These are phyloP conservation scores for Herpailurus yagouaroundi DNA, from an alignment of 2,113 vertebrate genomes.

Conservation along the genomic window DNA sequence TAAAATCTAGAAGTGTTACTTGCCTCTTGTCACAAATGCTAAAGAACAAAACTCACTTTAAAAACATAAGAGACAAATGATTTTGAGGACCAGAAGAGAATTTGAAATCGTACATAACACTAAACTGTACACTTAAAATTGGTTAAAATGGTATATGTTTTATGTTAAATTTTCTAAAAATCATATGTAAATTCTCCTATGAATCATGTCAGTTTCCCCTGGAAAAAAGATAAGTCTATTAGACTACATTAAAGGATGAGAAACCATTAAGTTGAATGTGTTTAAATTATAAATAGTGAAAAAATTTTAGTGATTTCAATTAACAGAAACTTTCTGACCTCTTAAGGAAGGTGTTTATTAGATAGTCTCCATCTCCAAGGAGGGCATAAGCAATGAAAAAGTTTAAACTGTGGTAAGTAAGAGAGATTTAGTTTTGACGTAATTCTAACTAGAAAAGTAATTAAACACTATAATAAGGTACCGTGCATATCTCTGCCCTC, in stretches of 20 bases:
- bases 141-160: not conserved
- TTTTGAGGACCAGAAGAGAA: not conserved
- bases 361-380: conserved; percentile 11
- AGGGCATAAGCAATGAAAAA: conserved; percentile 26
- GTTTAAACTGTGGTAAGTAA: conserved; percentile 13
- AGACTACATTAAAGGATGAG: not conserved
- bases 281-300: not conserved
- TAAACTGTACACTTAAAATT: not conserved
- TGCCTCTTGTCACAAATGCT: conserved; percentile 9
- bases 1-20: not conserved
- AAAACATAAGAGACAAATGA: conserved; percentile 22
- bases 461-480: conserved; percentile 26
- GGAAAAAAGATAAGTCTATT: not conserved
- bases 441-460: conserved; percentile 59
- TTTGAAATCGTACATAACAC: not conserved
- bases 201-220: not conserved
- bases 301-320: conserved; percentile 23
- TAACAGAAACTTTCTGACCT: not conserved
- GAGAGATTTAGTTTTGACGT: conserved; percentile 42
- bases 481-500: conserved; percentile 14
- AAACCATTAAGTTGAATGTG: conserved; percentile 21
- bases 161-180: not conserved
- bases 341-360: not conserved
- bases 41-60: conserved; percentile 1
- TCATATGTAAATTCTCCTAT: not conserved